Evolutionary conservation across 2,888 invertebrate genomes (phyloP).

Genomic region (Drosophila leonis): DNA sequence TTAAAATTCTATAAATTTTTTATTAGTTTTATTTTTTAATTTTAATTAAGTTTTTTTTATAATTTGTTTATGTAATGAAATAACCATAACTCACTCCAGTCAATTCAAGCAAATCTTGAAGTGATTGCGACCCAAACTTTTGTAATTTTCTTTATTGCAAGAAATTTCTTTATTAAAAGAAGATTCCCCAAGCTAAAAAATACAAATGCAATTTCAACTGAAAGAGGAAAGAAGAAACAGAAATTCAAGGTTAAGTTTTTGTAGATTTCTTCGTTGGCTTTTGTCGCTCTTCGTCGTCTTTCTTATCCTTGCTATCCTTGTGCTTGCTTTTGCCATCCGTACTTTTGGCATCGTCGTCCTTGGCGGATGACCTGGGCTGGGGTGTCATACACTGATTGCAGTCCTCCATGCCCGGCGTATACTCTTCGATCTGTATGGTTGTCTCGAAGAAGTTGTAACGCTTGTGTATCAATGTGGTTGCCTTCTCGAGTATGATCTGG

Average conservation of each 20-base stretch:
- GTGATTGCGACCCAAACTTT: background rate
- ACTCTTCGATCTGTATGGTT: slow-evolving; percentile 71
- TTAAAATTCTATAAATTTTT: no score
- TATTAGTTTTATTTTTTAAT: no score
- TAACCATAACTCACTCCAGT: no score
- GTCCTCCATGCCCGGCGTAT: slow-evolving; percentile 51
- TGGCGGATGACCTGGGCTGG: rapidly evolving
- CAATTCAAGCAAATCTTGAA: background rate
- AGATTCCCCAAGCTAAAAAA: background rate
- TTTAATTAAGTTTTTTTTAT: no score
- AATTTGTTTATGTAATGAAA: no score
- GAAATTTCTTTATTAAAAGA: slow-evolving; percentile 3
- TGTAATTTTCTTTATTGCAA: background rate
- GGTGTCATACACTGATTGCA: slow-evolving; percentile 50
- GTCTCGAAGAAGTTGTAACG: slow-evolving; percentile 68
- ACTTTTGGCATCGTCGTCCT: background rate
- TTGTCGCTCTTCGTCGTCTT: background rate
- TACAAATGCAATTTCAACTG: slow-evolving; percentile 7
- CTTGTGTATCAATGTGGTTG: slow-evolving; percentile 56
- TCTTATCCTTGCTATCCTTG: background rate
- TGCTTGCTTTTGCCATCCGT: background rate
- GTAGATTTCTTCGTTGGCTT: background rate
- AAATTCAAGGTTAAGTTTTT: background rate
- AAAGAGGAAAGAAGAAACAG: background rate
- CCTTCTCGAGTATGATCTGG: slow-evolving; percentile 60